Conservation (phyloP, 2,888 invertebrate genomes). For the Teleiodes luculella region DNA sequence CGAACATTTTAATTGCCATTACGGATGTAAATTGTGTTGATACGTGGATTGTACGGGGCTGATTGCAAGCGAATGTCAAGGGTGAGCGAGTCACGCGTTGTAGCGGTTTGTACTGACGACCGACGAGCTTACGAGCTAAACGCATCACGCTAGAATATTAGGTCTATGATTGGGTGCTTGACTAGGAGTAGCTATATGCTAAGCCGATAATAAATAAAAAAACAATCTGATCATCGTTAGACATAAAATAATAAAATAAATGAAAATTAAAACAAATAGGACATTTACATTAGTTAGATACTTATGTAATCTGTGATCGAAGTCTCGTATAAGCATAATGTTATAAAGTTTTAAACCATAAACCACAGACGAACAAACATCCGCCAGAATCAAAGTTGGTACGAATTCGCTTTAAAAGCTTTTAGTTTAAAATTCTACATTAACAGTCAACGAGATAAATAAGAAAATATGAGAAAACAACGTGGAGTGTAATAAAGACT, state of each 20-base stretch:
- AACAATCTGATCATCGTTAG: no score
- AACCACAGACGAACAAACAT: not conserved
- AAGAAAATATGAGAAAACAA: not conserved
- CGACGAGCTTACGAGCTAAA: not conserved
- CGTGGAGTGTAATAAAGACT: constrained; percentile 4
- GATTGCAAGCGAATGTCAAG: not conserved
- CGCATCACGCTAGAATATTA: not conserved
- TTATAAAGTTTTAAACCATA: not conserved
- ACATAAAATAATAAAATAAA: not conserved
- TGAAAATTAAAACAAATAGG: no score
- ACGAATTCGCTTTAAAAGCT: constrained; percentile 9
- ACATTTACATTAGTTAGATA: no score
- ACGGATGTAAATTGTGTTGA: constrained; percentile 41
- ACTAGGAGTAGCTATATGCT: not conserved
- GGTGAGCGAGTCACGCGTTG: constrained; percentile 12
- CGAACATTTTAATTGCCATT: constrained; percentile 30
- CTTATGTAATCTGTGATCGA: no score
- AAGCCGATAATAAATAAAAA: no score
- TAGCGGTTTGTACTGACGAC: constrained; percentile 2
- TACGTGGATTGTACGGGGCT: not conserved
- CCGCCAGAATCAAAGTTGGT: constrained; percentile 18
- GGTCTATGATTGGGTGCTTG: not conserved
- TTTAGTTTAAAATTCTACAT: constrained; percentile 10
- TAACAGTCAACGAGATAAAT: not conserved
- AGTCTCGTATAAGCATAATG: no score